Evolutionary conservation across 2,113 vertebrate species (phyloP).

Genomic region (Martes martes): DNA sequence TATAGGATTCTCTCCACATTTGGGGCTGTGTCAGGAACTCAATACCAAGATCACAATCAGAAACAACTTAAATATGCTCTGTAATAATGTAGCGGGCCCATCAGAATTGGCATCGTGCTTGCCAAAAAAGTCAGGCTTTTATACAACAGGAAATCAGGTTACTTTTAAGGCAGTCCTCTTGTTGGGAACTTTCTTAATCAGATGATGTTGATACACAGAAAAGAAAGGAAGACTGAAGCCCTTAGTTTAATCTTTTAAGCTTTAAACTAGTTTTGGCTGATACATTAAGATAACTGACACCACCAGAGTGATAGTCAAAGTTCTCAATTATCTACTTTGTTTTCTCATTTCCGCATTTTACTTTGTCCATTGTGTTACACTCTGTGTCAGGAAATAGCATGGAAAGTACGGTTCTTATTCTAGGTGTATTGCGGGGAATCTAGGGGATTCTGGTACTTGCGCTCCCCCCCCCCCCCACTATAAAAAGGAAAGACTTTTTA

Average conservation of each 20-base stretch:
- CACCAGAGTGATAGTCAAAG: neutral
- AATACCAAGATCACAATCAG: neutral
- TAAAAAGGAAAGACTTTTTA: neutral
- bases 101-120: neutral
- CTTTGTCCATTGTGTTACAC: neutral
- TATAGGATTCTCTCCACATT: neutral
- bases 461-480: too few species aligned
- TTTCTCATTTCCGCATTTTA: slow-evolving; percentile 14
- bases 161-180: neutral
- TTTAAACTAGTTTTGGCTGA: neutral
- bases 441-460: neutral
- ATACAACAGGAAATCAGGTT: neutral
- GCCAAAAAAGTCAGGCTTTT: neutral
- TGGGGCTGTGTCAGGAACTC: neutral
- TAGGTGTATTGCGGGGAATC: neutral
- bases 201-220: neutral
- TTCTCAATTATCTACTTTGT: neutral
- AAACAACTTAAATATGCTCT: neutral
- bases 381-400: slow-evolving; percentile 5
- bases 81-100: neutral
- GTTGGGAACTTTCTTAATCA: neutral
- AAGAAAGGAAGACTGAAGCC: neutral
- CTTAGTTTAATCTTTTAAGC: neutral
- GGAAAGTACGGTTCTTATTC: slow-evolving; percentile 21
- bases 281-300: neutral